Base-by-base conservation (phyloP, 2,888 invertebrate genomes). In the Andrena trimmerana region DNA sequence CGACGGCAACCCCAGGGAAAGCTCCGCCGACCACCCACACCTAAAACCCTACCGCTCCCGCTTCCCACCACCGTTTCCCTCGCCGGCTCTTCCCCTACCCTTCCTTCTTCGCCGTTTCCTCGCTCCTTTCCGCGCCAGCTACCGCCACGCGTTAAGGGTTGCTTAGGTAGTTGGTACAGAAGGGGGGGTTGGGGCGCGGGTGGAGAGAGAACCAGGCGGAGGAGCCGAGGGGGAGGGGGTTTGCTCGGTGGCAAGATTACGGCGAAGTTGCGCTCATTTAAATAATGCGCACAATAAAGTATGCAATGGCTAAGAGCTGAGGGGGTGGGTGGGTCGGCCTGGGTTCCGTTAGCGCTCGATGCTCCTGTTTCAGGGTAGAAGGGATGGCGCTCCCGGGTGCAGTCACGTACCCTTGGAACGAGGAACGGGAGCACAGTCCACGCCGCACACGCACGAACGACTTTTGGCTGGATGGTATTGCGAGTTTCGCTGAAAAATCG, bases 221-320 rank as follows among this genome's bases (percentile, higher is more conserved):
- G 78, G 76, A 76, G 65, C 63, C n/a, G 63, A 16, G 57, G 54
- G 20, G 54, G 24, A 63, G 24, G 77, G 82, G 81, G 86, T 78
- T 84, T 71, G 83, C 88, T 88, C 82, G 85, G 87, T 90, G 83
- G 89, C 90, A 90, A 91, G 91, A 92, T 92, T 92, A 91, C 89
- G 90, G 86, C 87, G 78, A 91, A 91, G 90, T 90, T 91, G 91
- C 88, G 89, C 91, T 93, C 92, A 91, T 93, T 92, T 92, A 91
- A 92, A 93, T 93, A 93, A 93, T 92, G 91, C 89, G 88, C 86
- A 91, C 91, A 90, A 93, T 92, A 92, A 93, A 91, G 90, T 91
- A 91, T 89, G 90, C 90, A 90, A 91, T 87, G 84, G 82, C 84
- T 82, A 78, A 75, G 78, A 77, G 75, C 20, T 27, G 24, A 57